Conservation (phyloP, 2,888 invertebrate genomes). For the Acanthosepion esculentum region DNA sequence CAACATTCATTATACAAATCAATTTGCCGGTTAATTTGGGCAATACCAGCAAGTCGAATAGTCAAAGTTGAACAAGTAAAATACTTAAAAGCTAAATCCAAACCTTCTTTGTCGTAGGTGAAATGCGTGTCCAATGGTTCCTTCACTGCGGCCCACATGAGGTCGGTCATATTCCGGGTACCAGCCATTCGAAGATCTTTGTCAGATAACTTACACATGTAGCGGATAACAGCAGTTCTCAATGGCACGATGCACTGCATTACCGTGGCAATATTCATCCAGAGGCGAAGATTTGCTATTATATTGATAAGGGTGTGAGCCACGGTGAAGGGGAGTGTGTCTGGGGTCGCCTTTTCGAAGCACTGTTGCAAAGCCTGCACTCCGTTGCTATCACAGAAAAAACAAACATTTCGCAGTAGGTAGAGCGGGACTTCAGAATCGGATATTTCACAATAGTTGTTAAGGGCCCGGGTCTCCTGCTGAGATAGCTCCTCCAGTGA, state of each 20-base stretch:
- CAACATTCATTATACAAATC: conserved; percentile 92
- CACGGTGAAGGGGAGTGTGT: conserved; percentile 86
- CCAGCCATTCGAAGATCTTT: conserved; percentile 91
- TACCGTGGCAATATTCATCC: conserved; percentile 93
- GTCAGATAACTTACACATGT: conserved; percentile 94
- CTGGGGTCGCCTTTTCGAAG: conserved; percentile 85
- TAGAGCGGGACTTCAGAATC: conserved; percentile 93
- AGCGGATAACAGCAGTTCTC: conserved; percentile 86
- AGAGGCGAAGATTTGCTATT: conserved; percentile 90
- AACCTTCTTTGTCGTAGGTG: conserved; percentile 90
- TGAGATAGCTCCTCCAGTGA: conserved; percentile 87
- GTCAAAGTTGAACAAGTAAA: conserved; percentile 95
- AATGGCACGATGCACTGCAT: conserved; percentile 91
- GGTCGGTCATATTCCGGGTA: conserved; percentile 94
- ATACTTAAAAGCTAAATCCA: conserved; percentile 95
- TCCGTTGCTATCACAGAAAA: conserved; percentile 93
- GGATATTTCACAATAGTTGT: conserved; percentile 87
- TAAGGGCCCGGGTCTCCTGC: conserved; percentile 86
- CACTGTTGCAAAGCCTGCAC: conserved; percentile 90
- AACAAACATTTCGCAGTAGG: conserved; percentile 90
- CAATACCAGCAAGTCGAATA: conserved; percentile 92
- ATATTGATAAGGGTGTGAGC: conserved; percentile 94
- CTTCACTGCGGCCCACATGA: conserved; percentile 96
- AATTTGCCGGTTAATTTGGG: conserved; percentile 92
- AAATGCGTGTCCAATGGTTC: conserved; percentile 80